These are phyloP conservation scores for Microctonus brassicae DNA, from an alignment of 2,888 invertebrate genomes.

Conservation along the genomic window DNA sequence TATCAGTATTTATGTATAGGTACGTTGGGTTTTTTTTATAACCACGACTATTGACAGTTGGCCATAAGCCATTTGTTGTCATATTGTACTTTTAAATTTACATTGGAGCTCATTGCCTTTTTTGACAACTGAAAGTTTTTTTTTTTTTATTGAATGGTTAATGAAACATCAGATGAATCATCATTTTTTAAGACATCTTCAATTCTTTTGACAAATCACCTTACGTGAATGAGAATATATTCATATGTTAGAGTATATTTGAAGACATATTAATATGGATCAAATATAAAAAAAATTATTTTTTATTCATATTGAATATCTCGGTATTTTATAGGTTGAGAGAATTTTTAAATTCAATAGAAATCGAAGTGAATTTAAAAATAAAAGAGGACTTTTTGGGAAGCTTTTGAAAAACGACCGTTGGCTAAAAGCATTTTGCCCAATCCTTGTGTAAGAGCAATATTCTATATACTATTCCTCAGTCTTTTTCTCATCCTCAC, in stretches of 20 bases:
- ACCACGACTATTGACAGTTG: conserved; percentile 23
- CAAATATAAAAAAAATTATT: neutral
- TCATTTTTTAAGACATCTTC: neutral
- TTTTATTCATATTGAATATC: neutral
- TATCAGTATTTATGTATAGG: neutral
- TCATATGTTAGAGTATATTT: neutral
- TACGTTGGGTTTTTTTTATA: neutral
- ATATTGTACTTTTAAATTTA: conserved; percentile 23
- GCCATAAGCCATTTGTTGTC: conserved; percentile 21
- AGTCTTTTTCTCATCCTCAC: neutral
- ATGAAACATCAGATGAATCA: neutral
- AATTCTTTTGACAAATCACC: neutral
- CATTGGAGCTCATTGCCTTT: neutral
- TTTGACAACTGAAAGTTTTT: neutral
- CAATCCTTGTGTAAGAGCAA: neutral
- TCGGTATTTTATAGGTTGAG: no score
- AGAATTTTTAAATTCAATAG: neutral
- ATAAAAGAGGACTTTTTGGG: neutral
- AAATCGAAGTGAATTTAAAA: neutral
- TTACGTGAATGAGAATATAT: neutral
- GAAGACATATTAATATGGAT: neutral
- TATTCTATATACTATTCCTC: neutral
- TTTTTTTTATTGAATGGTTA: neutral
- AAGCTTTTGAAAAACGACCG: neutral
- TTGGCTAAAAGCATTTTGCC: neutral